Evolutionary conservation across 2,797 vertebrate genomes (phyloP).

Genomic region (Coregonus suidteri): DNA sequence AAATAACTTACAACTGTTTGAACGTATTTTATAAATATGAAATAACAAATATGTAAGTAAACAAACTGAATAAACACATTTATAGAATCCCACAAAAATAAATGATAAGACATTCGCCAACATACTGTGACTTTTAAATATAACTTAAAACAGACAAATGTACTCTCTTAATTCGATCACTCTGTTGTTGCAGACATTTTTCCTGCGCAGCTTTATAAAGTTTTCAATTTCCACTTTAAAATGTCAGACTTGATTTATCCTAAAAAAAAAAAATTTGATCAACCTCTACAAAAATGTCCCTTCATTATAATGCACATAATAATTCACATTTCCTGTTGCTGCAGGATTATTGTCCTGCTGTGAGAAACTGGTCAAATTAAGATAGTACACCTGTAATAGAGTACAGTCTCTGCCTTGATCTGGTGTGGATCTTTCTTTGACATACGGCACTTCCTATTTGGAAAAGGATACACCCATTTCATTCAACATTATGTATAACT

Average conservation of each 20-base stretch:
- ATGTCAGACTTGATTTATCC: too few relatives aligned
- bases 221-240: too few relatives aligned
- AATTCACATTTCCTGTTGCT: too few relatives aligned
- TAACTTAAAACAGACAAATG: slow-evolving; percentile 19
- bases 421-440: slow-evolving; percentile 15
- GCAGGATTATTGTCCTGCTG: too few relatives aligned
- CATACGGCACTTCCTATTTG: slow-evolving; percentile 10
- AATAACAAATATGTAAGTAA: neutral
- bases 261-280: too few relatives aligned
- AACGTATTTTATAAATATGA: neutral
- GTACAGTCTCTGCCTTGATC: slow-evolving; percentile 14
- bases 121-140: neutral
- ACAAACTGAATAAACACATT: slow-evolving; percentile 1
- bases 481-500: slow-evolving; percentile 35
- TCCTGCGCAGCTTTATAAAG: too few relatives aligned
- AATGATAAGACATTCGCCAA: slow-evolving; percentile 13
- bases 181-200: too few relatives aligned
- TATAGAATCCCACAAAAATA: slow-evolving; percentile 26
- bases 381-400: neutral
- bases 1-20: neutral
- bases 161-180: neutral
- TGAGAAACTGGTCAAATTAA: too few relatives aligned
- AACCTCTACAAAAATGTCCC: too few relatives aligned
- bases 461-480: slow-evolving; percentile 44
- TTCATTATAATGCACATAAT: too few relatives aligned